Percentiles rank a stretch among this genome's conserved stretches.
These are phyloP conservation scores for Callopanchax toddi DNA, from an alignment of 2,113 vertebrate genomes.

Conservation along the genomic window DNA sequence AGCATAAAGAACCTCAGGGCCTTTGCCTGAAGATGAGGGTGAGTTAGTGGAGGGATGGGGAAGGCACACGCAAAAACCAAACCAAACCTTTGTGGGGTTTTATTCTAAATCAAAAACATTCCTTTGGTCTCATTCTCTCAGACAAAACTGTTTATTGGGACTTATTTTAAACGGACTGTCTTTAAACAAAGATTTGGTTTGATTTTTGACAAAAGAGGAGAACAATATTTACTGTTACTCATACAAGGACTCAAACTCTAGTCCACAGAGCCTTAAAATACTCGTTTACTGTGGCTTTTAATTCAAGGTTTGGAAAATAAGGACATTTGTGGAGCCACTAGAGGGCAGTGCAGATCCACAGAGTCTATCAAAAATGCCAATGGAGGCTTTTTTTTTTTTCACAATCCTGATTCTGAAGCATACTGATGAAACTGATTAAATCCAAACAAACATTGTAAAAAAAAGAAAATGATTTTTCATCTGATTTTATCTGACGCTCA, in stretches of 20 bases:
- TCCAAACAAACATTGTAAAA: no score
- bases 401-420: constrained; percentile 7
- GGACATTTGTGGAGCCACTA: constrained; percentile 33
- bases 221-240: constrained; percentile 58
- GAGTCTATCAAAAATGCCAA: not conserved
- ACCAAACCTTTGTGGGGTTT: constrained; percentile 47
- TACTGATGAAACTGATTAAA: no score
- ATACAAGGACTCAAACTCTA: constrained; percentile 32
- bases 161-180: no score
- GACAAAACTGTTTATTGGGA: not conserved
- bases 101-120: no score
- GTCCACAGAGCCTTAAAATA: not conserved
- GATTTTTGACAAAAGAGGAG: constrained; percentile 40
- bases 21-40: constrained; percentile 89
- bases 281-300: not conserved
- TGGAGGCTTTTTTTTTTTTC: not conserved
- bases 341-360: constrained; percentile 42
- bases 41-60: constrained; percentile 65
- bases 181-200: constrained; percentile 63
- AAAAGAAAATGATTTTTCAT: no score
- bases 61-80: constrained; percentile 42
- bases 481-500: no score
- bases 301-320: not conserved
- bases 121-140: not conserved
- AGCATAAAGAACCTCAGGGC: constrained; percentile 94